phyloP scores from a whole-genome alignment of 2,797 vertebrate species.

The Tapirus indicus region DNA sequence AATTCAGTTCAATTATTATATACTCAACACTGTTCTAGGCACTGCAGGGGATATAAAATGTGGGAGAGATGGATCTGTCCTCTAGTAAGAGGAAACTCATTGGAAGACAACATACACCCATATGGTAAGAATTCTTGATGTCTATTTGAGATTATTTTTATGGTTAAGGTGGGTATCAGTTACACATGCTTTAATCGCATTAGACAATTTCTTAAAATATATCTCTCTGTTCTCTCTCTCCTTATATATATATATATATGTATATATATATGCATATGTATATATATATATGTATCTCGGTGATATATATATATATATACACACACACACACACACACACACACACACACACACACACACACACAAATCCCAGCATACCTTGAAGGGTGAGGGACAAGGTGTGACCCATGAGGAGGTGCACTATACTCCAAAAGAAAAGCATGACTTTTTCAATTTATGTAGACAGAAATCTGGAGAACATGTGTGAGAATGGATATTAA shows the following conservation, averaged over 20 bases:
- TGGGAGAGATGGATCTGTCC: not conserved
- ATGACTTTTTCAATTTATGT: not conserved
- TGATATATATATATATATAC: not conserved
- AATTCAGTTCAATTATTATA: not conserved
- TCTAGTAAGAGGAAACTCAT: not conserved
- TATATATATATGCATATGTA: not conserved
- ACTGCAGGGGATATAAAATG: not conserved
- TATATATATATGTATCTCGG: not conserved
- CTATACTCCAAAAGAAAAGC: not conserved
- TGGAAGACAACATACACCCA: not conserved
- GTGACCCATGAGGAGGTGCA: not conserved
- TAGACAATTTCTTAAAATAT: not conserved
- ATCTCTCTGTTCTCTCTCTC: not conserved
- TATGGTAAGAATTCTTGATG: not conserved
- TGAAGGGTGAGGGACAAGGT: not conserved
- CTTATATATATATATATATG: not conserved
- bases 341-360: fast-evolving
- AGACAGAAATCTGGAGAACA: not conserved
- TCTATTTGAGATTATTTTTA: not conserved
- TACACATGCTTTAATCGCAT: not conserved
- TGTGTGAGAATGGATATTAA: not conserved
- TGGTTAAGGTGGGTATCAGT: not conserved
- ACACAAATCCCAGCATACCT: not conserved
- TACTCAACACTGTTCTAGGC: not conserved
- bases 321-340: fast-evolving